phyloP scores from a whole-genome alignment of 2,797 vertebrate genomes.

The Smutsia gigantea region DNA sequence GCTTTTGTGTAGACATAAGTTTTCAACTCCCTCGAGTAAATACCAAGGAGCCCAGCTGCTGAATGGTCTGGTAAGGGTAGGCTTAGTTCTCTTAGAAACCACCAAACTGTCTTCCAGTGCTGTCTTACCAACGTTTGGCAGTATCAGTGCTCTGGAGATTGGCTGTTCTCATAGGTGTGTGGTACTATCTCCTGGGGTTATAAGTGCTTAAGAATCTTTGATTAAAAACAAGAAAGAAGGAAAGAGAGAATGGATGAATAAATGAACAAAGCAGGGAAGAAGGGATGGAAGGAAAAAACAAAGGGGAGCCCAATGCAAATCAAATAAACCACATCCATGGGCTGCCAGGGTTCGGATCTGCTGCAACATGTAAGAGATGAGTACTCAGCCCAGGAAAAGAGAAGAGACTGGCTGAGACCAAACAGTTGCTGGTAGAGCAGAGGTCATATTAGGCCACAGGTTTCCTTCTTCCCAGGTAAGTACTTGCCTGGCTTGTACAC shows the following conservation, averaged over 20 bases:
- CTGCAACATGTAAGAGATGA: neutral
- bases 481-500: neutral
- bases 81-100: neutral
- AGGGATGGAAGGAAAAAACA: neutral
- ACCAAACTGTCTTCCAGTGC: neutral
- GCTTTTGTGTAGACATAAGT: neutral
- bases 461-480: neutral
- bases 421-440: neutral
- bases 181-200: neutral
- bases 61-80: neutral
- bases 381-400: neutral
- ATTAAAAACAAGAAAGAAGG: neutral
- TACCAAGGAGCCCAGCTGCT: neutral
- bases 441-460: neutral
- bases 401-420: neutral
- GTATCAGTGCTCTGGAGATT: neutral
- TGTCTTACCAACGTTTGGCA: neutral
- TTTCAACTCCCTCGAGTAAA: neutral
- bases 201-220: neutral
- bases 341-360: neutral
- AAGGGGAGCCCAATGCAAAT: neutral
- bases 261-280: too few relatives aligned
- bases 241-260: neutral
- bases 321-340: neutral
- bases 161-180: neutral